phyloP scores from a whole-genome alignment of 2,113 vertebrate genomes.

The Pheucticus melanocephalus region DNA sequence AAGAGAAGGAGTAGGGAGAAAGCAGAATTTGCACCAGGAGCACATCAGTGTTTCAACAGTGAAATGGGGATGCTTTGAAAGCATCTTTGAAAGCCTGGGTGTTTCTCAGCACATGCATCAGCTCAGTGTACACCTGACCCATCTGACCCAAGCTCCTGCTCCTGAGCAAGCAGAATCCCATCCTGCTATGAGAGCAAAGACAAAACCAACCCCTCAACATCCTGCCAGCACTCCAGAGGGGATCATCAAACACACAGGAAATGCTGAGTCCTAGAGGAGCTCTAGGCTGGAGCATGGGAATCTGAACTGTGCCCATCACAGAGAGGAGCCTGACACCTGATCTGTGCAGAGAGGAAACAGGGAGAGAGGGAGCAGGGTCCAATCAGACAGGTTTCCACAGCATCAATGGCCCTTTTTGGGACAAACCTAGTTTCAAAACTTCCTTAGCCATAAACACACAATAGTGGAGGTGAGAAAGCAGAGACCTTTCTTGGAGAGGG shows the following conservation, averaged over 20 bases:
- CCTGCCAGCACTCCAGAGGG: not conserved
- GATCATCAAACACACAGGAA: not conserved
- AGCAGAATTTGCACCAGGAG: not conserved
- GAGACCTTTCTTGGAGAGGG: not conserved
- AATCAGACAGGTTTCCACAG: not conserved
- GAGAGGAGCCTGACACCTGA: not conserved
- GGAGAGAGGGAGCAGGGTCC: not conserved
- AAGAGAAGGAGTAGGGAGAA: not conserved
- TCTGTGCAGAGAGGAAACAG: not conserved
- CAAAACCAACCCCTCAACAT: not conserved
- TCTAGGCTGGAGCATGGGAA: not conserved
- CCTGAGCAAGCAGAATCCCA: not conserved
- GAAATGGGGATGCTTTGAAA: not conserved
- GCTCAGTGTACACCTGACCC: rapidly evolving
- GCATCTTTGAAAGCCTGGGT: not conserved
- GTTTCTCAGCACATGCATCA: not conserved
- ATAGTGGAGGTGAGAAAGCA: not conserved
- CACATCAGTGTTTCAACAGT: not conserved
- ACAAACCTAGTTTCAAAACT: not conserved
- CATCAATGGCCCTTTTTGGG: not conserved
- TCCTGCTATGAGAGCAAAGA: not conserved
- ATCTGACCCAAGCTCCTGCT: rapidly evolving
- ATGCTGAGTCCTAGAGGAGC: not conserved
- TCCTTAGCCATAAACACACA: not conserved
- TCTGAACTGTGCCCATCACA: not conserved